Evolutionary conservation across 2,888 invertebrate species (phyloP).

Genomic region (Drosophila antonietae): DNA sequence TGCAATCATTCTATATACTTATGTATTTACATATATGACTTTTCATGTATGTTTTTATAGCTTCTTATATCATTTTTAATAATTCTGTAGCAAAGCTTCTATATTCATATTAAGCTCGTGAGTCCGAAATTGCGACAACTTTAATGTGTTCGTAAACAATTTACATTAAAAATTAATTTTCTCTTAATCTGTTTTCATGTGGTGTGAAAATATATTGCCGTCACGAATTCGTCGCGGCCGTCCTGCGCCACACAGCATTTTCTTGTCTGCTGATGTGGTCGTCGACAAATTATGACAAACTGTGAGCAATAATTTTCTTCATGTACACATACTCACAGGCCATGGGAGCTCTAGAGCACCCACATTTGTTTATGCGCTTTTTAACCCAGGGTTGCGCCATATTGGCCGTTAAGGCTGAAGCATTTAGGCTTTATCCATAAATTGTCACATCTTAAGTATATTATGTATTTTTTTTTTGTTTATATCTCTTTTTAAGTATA

Average conservation of each 20-base stretch:
- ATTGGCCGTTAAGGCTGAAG: slow-evolving; percentile 40
- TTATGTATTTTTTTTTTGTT: neutral
- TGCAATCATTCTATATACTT: neutral
- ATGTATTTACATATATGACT: neutral
- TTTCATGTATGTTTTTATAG: neutral
- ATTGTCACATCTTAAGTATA: slow-evolving; percentile 7
- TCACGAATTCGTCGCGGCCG: slow-evolving; percentile 23
- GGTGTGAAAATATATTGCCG: slow-evolving; percentile 29
- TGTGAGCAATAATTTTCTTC: slow-evolving; percentile 52
- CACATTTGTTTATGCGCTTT: slow-evolving; percentile 61
- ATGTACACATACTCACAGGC: slow-evolving; percentile 14
- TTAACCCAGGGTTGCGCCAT: slow-evolving; percentile 61
- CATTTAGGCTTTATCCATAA: slow-evolving; percentile 34
- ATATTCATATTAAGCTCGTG: neutral
- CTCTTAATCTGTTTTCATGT: slow-evolving; percentile 51
- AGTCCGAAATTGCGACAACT: slow-evolving; percentile 23
- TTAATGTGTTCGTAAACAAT: slow-evolving; percentile 64
- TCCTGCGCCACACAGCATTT: slow-evolving; percentile 8
- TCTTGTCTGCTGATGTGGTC: slow-evolving; percentile 9
- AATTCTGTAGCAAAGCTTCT: neutral
- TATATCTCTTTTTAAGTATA: neutral
- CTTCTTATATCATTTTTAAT: slow-evolving; percentile 27
- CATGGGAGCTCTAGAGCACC: slow-evolving; percentile 21
- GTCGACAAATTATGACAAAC: slow-evolving; percentile 73
- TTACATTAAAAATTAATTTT: slow-evolving; percentile 41